These are phyloP conservation scores for Drosophila leonis DNA, from an alignment of 2,888 invertebrate species.

Conservation along the genomic window DNA sequence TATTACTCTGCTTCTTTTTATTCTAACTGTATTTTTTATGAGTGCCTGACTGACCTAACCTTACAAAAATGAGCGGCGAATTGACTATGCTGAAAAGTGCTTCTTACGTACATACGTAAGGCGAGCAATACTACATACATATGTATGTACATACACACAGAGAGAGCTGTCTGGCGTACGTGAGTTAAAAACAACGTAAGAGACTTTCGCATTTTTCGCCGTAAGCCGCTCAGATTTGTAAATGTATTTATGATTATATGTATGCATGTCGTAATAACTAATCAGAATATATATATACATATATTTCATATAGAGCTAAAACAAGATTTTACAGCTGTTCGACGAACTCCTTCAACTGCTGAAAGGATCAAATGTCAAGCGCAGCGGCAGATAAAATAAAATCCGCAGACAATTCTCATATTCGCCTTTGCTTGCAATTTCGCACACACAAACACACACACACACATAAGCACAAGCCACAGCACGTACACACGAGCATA, in stretches of 20 bases:
- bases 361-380: constrained; percentile 57
- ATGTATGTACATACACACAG: too few species aligned
- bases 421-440: constrained; percentile 60
- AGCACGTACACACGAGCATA: constrained; percentile 35
- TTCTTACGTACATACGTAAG: too few species aligned
- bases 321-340: constrained; percentile 12
- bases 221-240: background rate
- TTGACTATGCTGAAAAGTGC: too few species aligned
- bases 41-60: background rate
- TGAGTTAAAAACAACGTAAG: constrained; percentile 2
- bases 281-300: background rate
- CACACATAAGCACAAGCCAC: background rate
- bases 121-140: background rate
- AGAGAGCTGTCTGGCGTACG: constrained; percentile 1
- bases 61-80: background rate
- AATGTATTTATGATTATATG: too few species aligned
- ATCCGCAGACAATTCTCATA: constrained; percentile 37
- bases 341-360: constrained; percentile 23
- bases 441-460: constrained; percentile 20
- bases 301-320: background rate
- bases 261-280: background rate
- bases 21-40: background rate
- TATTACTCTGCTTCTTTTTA: background rate
- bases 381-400: constrained; percentile 13
- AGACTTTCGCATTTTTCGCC: background rate